These are phyloP conservation scores for Oostethus manadensis DNA, from an alignment of 2,113 vertebrate genomes.

Conservation along the genomic window DNA sequence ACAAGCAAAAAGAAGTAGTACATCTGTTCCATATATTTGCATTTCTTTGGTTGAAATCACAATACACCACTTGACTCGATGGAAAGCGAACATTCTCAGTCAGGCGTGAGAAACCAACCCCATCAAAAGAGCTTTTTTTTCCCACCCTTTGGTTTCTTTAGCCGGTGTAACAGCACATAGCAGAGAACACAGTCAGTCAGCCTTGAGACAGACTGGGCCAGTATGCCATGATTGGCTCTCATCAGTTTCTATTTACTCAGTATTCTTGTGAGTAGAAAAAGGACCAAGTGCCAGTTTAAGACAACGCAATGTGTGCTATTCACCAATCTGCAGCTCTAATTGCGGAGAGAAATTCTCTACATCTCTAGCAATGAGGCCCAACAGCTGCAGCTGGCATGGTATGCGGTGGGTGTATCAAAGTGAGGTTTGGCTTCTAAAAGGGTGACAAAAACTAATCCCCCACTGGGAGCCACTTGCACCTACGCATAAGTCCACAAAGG, in stretches of 20 bases:
- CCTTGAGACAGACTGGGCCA: constrained; percentile 32
- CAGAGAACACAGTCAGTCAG: constrained; percentile 61
- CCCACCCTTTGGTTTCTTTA: constrained; percentile 45
- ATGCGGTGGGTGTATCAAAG: constrained; percentile 55
- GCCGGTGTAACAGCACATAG: constrained; percentile 51
- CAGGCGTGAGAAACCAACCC: constrained; percentile 68
- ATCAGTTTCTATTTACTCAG: constrained; percentile 55
- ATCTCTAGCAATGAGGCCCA: constrained; percentile 57
- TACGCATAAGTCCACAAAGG: constrained; percentile 32
- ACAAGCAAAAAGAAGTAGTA: constrained; percentile 48
- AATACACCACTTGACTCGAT: constrained; percentile 70
- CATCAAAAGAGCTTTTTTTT: constrained; percentile 59
- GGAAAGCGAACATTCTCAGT: constrained; percentile 66
- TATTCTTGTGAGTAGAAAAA: constrained; percentile 43
- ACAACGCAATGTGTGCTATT: constrained; percentile 63
- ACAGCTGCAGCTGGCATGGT: constrained; percentile 69
- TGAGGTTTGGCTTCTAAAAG: constrained; percentile 51
- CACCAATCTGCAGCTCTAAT: constrained; percentile 67
- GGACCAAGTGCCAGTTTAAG: constrained; percentile 59
- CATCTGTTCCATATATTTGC: constrained; percentile 72
- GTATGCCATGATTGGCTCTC: constrained; percentile 45
- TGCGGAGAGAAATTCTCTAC: constrained; percentile 60
- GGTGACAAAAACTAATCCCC: constrained; percentile 54
- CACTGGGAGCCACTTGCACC: constrained; percentile 39
- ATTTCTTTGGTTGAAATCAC: constrained; percentile 68